Conservation (phyloP, 1,140 invertebrate species). For the Drosophila fuyamai region DNA sequence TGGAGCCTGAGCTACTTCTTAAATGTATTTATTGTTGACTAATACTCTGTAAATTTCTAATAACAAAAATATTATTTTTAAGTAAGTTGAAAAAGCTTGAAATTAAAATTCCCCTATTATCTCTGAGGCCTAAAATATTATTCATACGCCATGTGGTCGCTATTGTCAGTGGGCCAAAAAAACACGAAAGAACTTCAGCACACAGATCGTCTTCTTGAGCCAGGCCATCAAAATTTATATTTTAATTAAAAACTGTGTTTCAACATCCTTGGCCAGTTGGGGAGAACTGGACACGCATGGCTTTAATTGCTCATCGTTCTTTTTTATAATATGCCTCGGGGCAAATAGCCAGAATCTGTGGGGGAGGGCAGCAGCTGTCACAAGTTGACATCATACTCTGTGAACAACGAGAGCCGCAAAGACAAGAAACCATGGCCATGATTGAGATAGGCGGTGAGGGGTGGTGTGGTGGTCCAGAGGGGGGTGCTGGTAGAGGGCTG, state of each 20-base stretch:
- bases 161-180: constrained; percentile 24
- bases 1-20: too few species aligned
- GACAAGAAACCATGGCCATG: constrained; percentile 49
- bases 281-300: constrained; percentile 58
- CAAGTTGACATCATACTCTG: constrained; percentile 66
- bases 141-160: constrained; percentile 61
- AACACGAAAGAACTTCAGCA: constrained; percentile 1
- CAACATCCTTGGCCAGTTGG: constrained; percentile 50
- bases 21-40: neutral
- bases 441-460: constrained; percentile 10
- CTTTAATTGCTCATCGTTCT: constrained; percentile 61
- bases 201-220: constrained; percentile 3
- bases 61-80: neutral
- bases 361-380: constrained; percentile 52
- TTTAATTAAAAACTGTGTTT: constrained; percentile 66
- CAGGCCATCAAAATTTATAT: constrained; percentile 45
- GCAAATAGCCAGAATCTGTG: constrained; percentile 29
- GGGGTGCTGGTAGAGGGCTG: constrained; percentile 20
- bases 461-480: neutral
- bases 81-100: neutral
- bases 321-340: constrained; percentile 47
- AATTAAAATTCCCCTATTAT: neutral
- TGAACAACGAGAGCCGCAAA: constrained; percentile 51
- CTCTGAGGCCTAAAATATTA: constrained; percentile 9
- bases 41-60: neutral